Evolutionary conservation across 2,113 vertebrate genomes (phyloP), one percentile per base, ranked within the genome.

Genomic region (Dipodomys stephensi): DNA sequence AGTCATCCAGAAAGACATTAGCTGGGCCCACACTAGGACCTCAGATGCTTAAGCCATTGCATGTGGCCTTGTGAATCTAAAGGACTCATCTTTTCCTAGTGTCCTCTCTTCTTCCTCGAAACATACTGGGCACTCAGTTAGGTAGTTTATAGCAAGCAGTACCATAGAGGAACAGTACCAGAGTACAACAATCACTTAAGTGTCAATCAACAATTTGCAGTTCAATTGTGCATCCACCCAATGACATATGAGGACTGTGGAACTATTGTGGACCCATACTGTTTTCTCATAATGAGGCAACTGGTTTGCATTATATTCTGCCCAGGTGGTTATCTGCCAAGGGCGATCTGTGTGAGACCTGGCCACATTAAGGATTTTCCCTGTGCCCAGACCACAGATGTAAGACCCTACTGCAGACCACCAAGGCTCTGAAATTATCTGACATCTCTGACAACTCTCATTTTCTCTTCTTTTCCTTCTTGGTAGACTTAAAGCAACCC

Each of bases 401-500:
- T 1, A 3, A 0, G 1, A 73, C 28, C 39, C 78, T 35, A 4
- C 32, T 22, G 0, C 60, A n/a, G 67, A 89, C 53, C 25, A 10
- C 77, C 3, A 0, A 16, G 13, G 10, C 69, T 44, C 76, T 39
- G 64, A 64, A 60, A 68, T 32, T 79, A n/a, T 69, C 64, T 71
- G 25, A 78, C 32, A 94, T 16, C 53, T 16, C 53, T 57, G 4
- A 57, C 15, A 39, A 87, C 23, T 30, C 25, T 11, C 4, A 0
- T 16, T 76, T 80, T 62, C 83, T 92, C 83, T 72, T 76, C 25
- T 72, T 62, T n/a, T 67, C 49, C 76, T 72, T 15, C 65, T 83
- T 94, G 23, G 86, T 83, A 87, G 83, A 44, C 23, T 68, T 88
- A 93, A 90, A 74, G 18, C 71, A 87, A 16, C 81, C 23, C 35